Base-by-base conservation (phyloP, 2,888 invertebrate genomes). In the Baccha elongata region DNA sequence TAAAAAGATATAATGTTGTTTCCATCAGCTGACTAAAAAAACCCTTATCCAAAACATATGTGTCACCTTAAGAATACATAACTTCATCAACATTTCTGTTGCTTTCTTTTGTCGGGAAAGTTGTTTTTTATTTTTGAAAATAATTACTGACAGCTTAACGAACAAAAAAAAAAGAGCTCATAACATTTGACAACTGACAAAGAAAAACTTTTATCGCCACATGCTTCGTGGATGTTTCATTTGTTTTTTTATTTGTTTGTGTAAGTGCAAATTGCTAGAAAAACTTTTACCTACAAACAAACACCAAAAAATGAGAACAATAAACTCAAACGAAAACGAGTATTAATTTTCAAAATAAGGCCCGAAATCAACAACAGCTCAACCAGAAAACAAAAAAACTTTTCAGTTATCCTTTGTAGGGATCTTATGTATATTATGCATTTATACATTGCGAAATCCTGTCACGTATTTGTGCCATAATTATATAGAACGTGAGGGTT, bases 141-240 rank as follows among this genome's bases (percentile, higher is more conserved):
- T 80, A 71, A 75, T 81, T 75, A 81, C 64, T 50, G 58, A 75
- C 44, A 64, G 29, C 60, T 55, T 69, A 53, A 21, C 17, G 4
- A 35, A 32, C 29, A 32, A 32, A 32, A 32, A 32, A 8, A n/a
- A 17, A 29, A 67, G 50, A 21, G 32, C 52, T 52, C 65, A 42
- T 52, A 68, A 80, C 80, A 80, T 74, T 69, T 74, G 74, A 52
- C 68, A 75, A 71, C 74, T 74, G 69, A 52, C 74, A 81, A 67
- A 7, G 52, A 74, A 67, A 76, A 75, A 71, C 65, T 75, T 81
- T 52, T 69, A 53, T 65, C 44, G 67, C 37, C 80, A 81, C 64
- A 71, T 81, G 80, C n/a, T 32, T 21, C 48, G 55, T 48, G 26
- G 23, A 13, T 40, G 40, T 55, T 58, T 35, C 23, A 13, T 58